phyloP scores from a whole-genome alignment of 2,113 vertebrate genomes.

The Melanerpes formicivorus region DNA sequence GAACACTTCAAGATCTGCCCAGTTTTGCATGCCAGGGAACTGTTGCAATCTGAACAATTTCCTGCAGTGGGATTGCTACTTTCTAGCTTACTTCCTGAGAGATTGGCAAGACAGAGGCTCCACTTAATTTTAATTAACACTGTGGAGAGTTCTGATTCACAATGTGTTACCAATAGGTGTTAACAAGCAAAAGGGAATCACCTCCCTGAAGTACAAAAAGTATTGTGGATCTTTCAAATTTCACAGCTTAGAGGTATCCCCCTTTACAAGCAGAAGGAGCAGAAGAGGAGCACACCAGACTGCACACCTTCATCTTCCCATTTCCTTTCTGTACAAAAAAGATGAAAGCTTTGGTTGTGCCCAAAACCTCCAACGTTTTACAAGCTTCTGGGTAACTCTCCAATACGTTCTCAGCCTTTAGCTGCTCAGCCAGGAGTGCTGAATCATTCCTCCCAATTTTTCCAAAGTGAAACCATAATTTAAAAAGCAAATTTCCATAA shows the following conservation, averaged over 20 bases:
- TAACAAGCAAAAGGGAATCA: neutral
- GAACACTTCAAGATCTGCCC: neutral
- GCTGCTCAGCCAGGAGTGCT: neutral
- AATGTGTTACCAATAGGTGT: neutral
- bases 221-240: neutral
- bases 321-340: neutral
- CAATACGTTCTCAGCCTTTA: neutral
- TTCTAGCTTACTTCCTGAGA: neutral
- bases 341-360: neutral
- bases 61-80: neutral
- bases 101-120: neutral
- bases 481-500: neutral
- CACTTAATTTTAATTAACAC: neutral
- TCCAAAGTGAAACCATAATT: neutral
- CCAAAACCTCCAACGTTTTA: no score
- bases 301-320: neutral
- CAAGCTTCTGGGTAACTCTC: neutral
- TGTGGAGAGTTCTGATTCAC: neutral
- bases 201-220: neutral
- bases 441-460: neutral
- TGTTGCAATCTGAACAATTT: neutral
- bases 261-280: neutral
- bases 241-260: neutral
- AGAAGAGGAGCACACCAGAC: neutral
- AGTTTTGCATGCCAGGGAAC: neutral